Conservation (phyloP, 2,797 vertebrate genomes). For the Myotis pilosus region DNA sequence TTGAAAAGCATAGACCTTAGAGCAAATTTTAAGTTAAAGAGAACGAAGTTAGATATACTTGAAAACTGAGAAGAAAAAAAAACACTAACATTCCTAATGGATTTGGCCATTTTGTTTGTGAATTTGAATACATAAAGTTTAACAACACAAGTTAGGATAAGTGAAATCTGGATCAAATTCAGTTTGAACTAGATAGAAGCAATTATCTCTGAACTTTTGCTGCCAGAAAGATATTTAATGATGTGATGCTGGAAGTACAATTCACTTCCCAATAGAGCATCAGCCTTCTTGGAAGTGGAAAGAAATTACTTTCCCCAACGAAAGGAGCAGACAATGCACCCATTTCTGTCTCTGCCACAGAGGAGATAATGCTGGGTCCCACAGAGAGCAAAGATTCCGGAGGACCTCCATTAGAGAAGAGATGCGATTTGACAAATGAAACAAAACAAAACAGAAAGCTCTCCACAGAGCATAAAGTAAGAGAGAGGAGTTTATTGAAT, state of each 20-base stretch:
- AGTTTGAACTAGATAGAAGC: neutral
- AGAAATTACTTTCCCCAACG: neutral
- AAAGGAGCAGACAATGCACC: neutral
- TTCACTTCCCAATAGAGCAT: neutral
- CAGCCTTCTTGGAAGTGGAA: neutral
- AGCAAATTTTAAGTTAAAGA: neutral
- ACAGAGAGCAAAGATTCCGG: neutral
- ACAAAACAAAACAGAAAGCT: neutral
- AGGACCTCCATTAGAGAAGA: neutral
- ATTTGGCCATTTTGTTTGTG: neutral
- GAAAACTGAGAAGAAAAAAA: neutral
- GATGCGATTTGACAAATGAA: neutral
- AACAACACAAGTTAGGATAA: neutral
- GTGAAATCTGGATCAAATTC: neutral
- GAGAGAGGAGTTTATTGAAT: neutral
- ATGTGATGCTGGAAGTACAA: neutral
- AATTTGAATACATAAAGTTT: neutral
- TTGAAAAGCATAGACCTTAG: neutral
- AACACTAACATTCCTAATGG: neutral
- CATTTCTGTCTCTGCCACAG: neutral
- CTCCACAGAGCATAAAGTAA: neutral
- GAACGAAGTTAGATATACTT: neutral
- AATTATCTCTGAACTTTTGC: constrained; percentile 19
- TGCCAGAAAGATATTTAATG: neutral
- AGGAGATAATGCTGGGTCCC: neutral